Base-by-base conservation (phyloP, 2,888 invertebrate species). In the Myopa testacea region DNA sequence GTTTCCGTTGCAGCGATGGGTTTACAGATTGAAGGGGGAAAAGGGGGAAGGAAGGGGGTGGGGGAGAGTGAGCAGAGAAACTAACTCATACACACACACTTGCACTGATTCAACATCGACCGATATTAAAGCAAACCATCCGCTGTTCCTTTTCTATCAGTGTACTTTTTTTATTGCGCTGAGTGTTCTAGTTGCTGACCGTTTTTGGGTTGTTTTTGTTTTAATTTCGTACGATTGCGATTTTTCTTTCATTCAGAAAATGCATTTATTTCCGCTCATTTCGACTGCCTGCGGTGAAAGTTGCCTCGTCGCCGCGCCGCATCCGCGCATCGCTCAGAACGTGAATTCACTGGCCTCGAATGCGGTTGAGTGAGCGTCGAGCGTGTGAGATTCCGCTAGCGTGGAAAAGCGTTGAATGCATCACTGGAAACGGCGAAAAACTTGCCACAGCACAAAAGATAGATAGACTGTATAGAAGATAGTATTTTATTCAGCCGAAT, bases 271-370 rank as follows among this genome's bases (percentile, higher is more conserved):
- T 69, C 68, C 68, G 45, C n/a, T 69, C 68, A 69, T 69, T 69
- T 40, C 40, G 67, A 26, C 73, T 62, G 73, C 73, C 63, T 74
- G 74, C 65, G 74, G 62, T 63, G 73, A 73, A 73, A 73, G 73
- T 73, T 62, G 45, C 67, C 38, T 37, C 37, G 45, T 8, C 37
- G n/a, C 10, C 0, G 12, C 67, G 45, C 67, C 26, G 4, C 37
- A 10, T 8, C 37, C 4, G 4, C 5, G 37, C 67, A 8, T 14
- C 58, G 16, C 58, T 14, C 5, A 55, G 16, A 55, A 55, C n/a
- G 45, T 63, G 37, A 63, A 63, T 26, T 37, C 40, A n/a, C 19
- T 67, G 67, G 67, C 67, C n/a, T 67, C 67, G 16, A 14, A 16
- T 67, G 67, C 38, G 40, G 67, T 67, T 67, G 38, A 67, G 67